Percentiles rank a stretch among this genome's conserved stretches.
phyloP scores from a whole-genome alignment of 2,888 invertebrate species.

The Agonopterix subpropinquella region DNA sequence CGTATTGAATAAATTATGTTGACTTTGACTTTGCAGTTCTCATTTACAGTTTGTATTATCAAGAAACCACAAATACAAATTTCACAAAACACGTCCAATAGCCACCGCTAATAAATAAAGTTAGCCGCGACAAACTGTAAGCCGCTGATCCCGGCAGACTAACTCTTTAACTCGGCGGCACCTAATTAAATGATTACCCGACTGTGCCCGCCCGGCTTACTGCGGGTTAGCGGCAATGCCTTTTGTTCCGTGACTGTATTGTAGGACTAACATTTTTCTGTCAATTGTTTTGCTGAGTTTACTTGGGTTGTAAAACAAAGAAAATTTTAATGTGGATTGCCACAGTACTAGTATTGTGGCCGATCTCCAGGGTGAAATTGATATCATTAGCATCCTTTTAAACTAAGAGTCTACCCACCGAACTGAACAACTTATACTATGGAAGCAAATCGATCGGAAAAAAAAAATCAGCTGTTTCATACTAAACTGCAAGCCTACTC shows the following conservation, averaged over 20 bases:
- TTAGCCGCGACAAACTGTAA: conserved; percentile 26
- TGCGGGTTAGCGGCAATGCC: conserved; percentile 8
- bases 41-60: not conserved
- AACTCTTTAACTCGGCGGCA: conserved; percentile 39
- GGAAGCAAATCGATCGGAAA: too few relatives aligned
- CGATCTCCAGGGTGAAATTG: too few relatives aligned
- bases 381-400: too few relatives aligned
- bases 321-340: too few relatives aligned
- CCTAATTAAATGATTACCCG: conserved; percentile 57
- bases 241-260: conserved; percentile 5
- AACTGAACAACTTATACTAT: too few relatives aligned
- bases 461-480: too few relatives aligned
- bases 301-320: not conserved
- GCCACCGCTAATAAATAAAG: conserved; percentile 25
- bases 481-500: too few relatives aligned
- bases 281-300: not conserved
- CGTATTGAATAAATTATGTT: too few relatives aligned
- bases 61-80: not conserved
- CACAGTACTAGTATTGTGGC: too few relatives aligned
- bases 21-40: too few relatives aligned
- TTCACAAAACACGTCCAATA: too few relatives aligned
- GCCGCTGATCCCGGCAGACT: conserved; percentile 29
- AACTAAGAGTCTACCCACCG: too few relatives aligned
- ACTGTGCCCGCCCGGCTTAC: conserved; percentile 29
- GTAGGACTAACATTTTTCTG: conserved; percentile 1